These are phyloP conservation scores for Pseudomyrmex pallidus DNA, from an alignment of 1,140 invertebrate genomes.

Conservation along the genomic window DNA sequence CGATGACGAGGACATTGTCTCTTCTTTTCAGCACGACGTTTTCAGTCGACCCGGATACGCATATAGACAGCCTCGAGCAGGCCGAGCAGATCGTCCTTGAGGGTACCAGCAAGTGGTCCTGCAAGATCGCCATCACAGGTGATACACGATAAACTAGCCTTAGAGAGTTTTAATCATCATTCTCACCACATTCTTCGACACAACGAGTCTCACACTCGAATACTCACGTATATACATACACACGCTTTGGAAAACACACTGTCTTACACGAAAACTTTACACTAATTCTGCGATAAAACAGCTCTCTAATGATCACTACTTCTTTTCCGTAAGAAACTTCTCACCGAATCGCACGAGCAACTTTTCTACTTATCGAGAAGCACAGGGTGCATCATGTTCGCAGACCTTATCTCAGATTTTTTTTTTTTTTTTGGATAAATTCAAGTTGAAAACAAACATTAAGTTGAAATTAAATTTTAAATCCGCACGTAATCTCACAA, in stretches of 20 bases:
- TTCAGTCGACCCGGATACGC: constrained; percentile 98
- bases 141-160: constrained; percentile 79
- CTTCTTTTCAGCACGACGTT: constrained; percentile 94
- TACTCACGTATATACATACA: constrained; percentile 20
- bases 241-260: constrained; percentile 42
- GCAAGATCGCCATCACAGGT: constrained; percentile 99
- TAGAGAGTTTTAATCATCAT: constrained; percentile 67
- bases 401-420: background rate
- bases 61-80: constrained; percentile 99
- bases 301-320: background rate
- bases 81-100: constrained; percentile 99
- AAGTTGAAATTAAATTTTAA: too few species aligned
- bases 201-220: constrained; percentile 23
- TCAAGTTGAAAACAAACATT: too few species aligned
- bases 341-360: constrained; percentile 4
- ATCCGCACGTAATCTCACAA: too few species aligned
- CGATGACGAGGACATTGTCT: constrained; percentile 81
- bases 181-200: constrained; percentile 60
- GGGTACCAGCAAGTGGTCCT: constrained; percentile 99
- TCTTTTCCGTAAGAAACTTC: background rate
- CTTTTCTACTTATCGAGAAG: constrained; percentile 22
- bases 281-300: background rate
- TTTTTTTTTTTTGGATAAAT: background rate
- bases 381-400: background rate
- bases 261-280: constrained; percentile 44